phyloP scores from a whole-genome alignment of 2,888 invertebrate species.

The Tiliacea citrago region DNA sequence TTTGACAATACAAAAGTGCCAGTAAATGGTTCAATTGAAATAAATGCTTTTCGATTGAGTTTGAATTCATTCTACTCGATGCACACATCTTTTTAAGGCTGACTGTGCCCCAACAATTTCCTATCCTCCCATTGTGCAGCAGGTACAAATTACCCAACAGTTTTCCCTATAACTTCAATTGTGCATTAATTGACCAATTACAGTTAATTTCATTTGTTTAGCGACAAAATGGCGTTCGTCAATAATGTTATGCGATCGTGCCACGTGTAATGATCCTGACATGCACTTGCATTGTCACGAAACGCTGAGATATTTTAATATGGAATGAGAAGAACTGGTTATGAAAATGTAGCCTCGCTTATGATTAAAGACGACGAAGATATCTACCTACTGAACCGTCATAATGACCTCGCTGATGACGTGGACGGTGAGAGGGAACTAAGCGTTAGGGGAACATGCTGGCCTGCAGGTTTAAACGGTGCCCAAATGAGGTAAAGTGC shows the following conservation, averaged over 20 bases:
- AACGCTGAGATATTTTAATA: neutral
- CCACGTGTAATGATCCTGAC: slow-evolving; percentile 34
- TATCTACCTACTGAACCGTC: neutral
- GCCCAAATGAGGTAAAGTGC: too few species aligned
- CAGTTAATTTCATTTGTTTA: slow-evolving; percentile 34
- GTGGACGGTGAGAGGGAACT: too few species aligned
- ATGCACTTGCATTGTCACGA: slow-evolving; percentile 37
- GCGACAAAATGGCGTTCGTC: slow-evolving; percentile 6
- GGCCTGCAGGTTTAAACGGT: too few species aligned
- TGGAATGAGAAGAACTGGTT: slow-evolving; percentile 16
- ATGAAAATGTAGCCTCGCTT: neutral
- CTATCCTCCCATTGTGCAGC: neutral
- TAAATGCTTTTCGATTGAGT: too few species aligned
- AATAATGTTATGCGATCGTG: slow-evolving; percentile 12
- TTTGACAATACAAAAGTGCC: too few species aligned
- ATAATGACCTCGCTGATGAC: too few species aligned
- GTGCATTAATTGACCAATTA: slow-evolving; percentile 40
- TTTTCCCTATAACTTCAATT: slow-evolving; percentile 25
- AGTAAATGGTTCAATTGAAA: too few species aligned
- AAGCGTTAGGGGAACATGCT: too few species aligned
- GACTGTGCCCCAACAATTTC: neutral
- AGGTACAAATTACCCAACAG: slow-evolving; percentile 10
- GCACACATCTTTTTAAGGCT: neutral
- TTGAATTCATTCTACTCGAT: too few species aligned
- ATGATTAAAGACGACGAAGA: neutral